A percentile compares a stretch with the other conserved stretches of the same genome.
Evolutionary conservation across 2,113 vertebrate genomes (phyloP).

Genomic region (Aythya baeri): DNA sequence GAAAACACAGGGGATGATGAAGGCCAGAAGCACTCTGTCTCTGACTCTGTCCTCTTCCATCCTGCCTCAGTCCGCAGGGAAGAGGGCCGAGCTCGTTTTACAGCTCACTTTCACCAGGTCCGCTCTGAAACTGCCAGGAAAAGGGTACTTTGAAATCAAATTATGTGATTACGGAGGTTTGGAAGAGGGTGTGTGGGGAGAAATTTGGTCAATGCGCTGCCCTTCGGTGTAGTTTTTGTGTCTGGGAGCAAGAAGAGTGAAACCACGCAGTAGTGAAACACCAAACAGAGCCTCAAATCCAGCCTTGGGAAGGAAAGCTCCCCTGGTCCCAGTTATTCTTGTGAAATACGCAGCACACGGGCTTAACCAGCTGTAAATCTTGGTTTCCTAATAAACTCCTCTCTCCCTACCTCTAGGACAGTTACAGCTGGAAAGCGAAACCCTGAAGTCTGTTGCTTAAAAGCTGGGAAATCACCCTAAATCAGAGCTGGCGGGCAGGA

Average conservation of each 20-base stretch:
- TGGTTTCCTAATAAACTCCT: neutral
- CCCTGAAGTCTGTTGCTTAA: neutral
- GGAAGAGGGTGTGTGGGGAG: fast-evolving
- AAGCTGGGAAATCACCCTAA: neutral
- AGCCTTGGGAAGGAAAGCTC: neutral
- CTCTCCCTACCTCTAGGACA: neutral
- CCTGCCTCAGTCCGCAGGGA: fast-evolving
- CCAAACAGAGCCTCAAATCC: neutral
- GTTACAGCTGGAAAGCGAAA: neutral
- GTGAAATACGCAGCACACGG: neutral
- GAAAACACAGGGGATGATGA: neutral
- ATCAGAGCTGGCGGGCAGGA: neutral
- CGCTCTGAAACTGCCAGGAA: neutral
- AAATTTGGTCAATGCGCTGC: neutral
- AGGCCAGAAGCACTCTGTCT: neutral
- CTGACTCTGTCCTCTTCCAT: neutral
- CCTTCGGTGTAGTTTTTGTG: fast-evolving
- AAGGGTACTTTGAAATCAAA: neutral
- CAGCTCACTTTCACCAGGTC: neutral
- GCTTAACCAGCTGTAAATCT: fast-evolving
- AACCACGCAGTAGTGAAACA: fast-evolving
- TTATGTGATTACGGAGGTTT: fast-evolving
- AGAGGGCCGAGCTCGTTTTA: neutral
- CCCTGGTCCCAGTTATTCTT: neutral
- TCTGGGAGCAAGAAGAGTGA: neutral